A percentile compares a stretch with the other conserved stretches of the same genome.
phyloP scores from a whole-genome alignment of 2,797 vertebrate genomes.

The Protosalanx chinensis region DNA sequence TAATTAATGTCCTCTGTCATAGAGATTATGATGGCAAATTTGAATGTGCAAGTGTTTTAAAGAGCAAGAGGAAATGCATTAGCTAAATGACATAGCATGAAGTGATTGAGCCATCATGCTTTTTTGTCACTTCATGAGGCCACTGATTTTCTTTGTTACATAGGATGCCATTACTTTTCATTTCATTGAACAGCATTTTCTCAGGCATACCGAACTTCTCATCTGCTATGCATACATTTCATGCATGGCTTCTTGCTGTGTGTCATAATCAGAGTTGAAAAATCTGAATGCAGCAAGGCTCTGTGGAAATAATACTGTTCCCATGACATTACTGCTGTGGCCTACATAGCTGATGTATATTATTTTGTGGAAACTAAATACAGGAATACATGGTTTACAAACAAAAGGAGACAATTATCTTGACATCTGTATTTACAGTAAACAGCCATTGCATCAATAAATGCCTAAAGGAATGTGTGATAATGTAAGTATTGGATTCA shows the following conservation, averaged over 20 bases:
- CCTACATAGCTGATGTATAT: not conserved
- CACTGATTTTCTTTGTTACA: conserved; percentile 73
- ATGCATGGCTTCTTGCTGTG: conserved; percentile 64
- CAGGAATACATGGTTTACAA: conserved; percentile 18
- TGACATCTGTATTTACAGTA: conserved; percentile 18
- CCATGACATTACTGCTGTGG: conserved; percentile 19
- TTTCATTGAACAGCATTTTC: conserved; percentile 78
- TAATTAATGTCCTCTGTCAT: conserved; percentile 97
- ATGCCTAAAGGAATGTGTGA: conserved; percentile 23
- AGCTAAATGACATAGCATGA: conserved; percentile 77
- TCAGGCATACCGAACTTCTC: conserved; percentile 67
- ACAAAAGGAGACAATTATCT: conserved; percentile 14
- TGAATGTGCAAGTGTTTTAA: conserved; percentile 84
- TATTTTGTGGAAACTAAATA: not conserved
- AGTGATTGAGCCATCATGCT: conserved; percentile 67
- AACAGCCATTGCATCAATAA: conserved; percentile 29
- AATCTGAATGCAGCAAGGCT: conserved; percentile 48
- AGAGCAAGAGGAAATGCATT: conserved; percentile 77
- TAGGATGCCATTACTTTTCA: conserved; percentile 69
- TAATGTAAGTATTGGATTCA: conserved; percentile 47
- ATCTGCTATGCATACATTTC: conserved; percentile 70
- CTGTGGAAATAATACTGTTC: conserved; percentile 1
- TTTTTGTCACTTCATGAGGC: conserved; percentile 68
- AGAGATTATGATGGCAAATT: conserved; percentile 89
- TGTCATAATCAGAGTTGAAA: conserved; percentile 66